Evolutionary conservation across 92 coral and sea anemone genomes (phyloP).

Genomic region (Epizoanthus scotinus): DNA sequence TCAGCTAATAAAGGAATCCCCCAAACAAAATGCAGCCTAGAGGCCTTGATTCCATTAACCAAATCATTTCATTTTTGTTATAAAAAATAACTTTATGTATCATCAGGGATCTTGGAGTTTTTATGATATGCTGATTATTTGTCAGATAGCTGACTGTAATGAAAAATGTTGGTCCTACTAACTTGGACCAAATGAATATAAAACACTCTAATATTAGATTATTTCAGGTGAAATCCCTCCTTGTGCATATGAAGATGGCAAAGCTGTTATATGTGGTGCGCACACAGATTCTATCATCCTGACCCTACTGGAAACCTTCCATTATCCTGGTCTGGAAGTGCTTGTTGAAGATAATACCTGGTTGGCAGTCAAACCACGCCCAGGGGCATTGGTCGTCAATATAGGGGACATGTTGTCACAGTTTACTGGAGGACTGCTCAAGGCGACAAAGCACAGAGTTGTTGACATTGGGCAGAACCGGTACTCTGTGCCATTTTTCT

Average conservation of each 20-base stretch:
- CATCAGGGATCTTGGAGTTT: too few relatives aligned
- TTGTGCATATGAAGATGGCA: constrained; percentile 48
- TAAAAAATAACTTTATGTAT: too few relatives aligned
- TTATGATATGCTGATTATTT: too few relatives aligned
- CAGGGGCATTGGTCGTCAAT: constrained; percentile 50
- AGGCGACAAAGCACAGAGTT: constrained; percentile 58
- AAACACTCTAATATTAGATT: too few relatives aligned
- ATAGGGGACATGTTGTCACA: constrained; percentile 57
- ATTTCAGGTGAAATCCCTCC: constrained; percentile 14
- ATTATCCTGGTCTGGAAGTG: constrained; percentile 54
- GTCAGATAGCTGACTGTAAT: too few relatives aligned
- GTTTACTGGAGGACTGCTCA: constrained; percentile 39
- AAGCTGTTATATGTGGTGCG: constrained; percentile 43
- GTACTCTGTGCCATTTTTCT: constrained; percentile 54
- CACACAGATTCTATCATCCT: constrained; percentile 56
- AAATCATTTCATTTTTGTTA: too few relatives aligned
- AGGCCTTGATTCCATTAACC: too few relatives aligned
- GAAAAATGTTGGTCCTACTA: too few relatives aligned
- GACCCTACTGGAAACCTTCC: constrained; percentile 50
- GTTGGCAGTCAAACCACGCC: constrained; percentile 50
- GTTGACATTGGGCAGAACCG: constrained; percentile 48
- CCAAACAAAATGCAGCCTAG: too few relatives aligned
- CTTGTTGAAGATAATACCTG: constrained; percentile 37
- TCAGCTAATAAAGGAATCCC: too few relatives aligned
- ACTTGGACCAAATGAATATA: too few relatives aligned